Conservation (phyloP, 2,113 vertebrate species). For the Tragelaphus buxtoni region DNA sequence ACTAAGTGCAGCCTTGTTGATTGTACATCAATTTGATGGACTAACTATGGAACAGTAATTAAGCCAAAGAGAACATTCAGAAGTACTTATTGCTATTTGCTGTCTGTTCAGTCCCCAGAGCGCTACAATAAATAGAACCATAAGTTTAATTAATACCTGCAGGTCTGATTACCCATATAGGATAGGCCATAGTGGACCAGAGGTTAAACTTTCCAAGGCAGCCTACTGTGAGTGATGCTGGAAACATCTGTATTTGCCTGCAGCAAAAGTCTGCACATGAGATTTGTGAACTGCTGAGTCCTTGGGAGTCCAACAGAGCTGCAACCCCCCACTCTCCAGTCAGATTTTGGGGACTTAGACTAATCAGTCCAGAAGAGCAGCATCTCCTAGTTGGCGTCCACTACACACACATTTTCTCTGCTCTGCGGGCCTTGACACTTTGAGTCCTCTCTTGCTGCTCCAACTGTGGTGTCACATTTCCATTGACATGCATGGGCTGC, state of each 20-base stretch:
- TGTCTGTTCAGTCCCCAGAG: constrained; percentile 79
- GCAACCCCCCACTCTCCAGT: fast-evolving
- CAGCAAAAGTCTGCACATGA: background rate
- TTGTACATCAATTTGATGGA: constrained; percentile 76
- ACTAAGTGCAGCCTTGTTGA: constrained; percentile 69
- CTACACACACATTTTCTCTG: background rate
- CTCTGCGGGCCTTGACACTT: background rate
- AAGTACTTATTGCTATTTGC: constrained; percentile 81
- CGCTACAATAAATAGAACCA: constrained; percentile 83
- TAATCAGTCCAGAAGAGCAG: background rate
- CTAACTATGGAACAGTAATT: constrained; percentile 83
- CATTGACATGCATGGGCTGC: background rate
- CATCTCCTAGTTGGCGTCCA: too few species aligned
- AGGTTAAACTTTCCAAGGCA: constrained; percentile 67
- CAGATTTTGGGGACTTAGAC: background rate
- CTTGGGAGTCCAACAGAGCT: background rate
- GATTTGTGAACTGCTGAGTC: background rate
- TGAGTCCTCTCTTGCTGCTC: background rate
- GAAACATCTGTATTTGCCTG: background rate
- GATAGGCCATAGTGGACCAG: constrained; percentile 67
- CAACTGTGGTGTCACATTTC: background rate
- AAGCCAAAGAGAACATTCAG: constrained; percentile 82
- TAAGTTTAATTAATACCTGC: constrained; percentile 84
- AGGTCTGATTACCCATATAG: constrained; percentile 79
- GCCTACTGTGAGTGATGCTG: constrained; percentile 34